Evolutionary conservation across 2,797 vertebrate genomes (phyloP).

Genomic region (Megalops cyprinoides): DNA sequence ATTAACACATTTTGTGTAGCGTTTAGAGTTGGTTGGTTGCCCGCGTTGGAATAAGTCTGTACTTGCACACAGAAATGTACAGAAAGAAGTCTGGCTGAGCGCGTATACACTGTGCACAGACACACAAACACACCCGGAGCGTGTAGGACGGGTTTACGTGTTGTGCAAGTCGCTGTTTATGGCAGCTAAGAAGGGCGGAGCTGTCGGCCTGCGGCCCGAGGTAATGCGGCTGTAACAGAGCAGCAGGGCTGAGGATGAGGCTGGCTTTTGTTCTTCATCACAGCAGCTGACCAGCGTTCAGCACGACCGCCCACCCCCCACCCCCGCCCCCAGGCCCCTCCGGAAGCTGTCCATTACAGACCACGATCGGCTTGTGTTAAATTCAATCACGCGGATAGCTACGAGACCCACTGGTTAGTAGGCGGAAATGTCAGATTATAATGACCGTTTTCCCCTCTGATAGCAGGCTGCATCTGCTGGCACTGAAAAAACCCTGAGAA

Average conservation of each 20-base stretch:
- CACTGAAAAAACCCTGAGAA: not conserved
- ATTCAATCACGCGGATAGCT: constrained; percentile 23
- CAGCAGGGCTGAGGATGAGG: constrained; percentile 13
- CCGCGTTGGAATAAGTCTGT: not conserved
- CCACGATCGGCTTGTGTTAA: not conserved
- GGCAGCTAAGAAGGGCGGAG: not conserved
- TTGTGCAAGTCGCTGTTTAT: not conserved
- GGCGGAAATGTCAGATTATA: not conserved
- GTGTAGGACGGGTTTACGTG: not conserved
- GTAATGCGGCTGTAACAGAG: not conserved
- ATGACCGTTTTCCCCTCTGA: not conserved
- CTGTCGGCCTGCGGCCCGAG: not conserved
- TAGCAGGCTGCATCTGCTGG: not conserved
- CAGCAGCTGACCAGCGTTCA: not conserved
- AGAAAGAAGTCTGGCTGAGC: not conserved
- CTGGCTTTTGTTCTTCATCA: not conserved
- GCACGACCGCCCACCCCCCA: not conserved
- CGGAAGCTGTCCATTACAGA: not conserved
- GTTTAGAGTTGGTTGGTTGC: not conserved
- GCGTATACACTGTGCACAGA: not conserved
- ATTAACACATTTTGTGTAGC: not conserved
- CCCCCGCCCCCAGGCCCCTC: not conserved
- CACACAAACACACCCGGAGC: not conserved
- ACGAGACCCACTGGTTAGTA: not conserved
- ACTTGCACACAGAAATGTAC: not conserved